These are phyloP conservation scores for Diorhabda sublineata DNA, from an alignment of 1,140 invertebrate species.

Conservation along the genomic window DNA sequence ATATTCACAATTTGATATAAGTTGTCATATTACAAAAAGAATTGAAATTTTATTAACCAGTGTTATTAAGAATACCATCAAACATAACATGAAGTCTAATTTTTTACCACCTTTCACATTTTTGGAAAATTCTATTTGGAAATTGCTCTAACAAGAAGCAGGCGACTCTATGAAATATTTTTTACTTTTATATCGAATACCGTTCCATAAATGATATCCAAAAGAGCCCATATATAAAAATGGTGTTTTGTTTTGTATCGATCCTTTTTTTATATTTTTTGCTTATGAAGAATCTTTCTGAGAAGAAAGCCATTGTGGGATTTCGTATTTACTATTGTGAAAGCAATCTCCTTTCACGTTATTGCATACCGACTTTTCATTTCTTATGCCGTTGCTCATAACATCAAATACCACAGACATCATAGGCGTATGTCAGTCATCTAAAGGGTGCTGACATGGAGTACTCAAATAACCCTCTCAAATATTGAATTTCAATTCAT, in stretches of 20 bases:
- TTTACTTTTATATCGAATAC: no score
- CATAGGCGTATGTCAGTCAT: conserved; percentile 14
- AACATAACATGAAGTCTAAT: no score
- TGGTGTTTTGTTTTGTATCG: conserved; percentile 2
- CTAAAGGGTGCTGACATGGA: background rate
- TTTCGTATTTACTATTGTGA: conserved; percentile 26
- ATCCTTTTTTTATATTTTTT: conserved; percentile 8
- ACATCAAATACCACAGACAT: conserved; percentile 11
- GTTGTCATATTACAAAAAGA: no score
- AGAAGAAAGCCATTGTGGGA: conserved; percentile 15
- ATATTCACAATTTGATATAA: no score
- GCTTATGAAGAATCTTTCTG: conserved; percentile 12
- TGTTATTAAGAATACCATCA: no score
- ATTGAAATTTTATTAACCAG: no score
- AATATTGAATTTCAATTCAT: conserved; percentile 10
- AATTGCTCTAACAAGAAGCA: no score
- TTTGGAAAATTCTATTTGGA: no score
- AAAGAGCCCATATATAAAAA: background rate
- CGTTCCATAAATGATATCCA: background rate
- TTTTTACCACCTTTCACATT: no score
- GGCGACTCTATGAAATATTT: no score
- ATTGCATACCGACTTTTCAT: conserved; percentile 18
- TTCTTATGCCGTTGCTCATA: conserved; percentile 7
- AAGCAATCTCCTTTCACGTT: conserved; percentile 23
- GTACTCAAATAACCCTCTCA: background rate